Evolutionary conservation across 2,797 vertebrate species (phyloP).

Genomic region (Salarias fasciatus): DNA sequence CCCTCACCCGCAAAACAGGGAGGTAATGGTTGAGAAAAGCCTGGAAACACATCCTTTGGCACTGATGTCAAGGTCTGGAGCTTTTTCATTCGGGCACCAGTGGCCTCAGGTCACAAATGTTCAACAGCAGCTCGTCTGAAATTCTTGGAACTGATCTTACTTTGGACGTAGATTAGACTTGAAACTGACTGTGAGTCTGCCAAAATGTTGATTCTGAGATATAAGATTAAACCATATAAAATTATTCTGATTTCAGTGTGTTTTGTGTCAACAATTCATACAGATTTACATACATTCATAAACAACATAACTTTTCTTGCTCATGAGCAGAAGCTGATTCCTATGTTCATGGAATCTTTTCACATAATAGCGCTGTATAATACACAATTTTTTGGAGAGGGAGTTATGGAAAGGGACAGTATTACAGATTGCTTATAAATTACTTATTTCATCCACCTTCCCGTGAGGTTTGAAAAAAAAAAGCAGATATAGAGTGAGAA

Average conservation of each 20-base stretch:
- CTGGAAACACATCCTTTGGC: slow-evolving; percentile 9
- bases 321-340: no score
- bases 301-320: neutral
- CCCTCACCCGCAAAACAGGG: slow-evolving; percentile 9
- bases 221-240: no score
- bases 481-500: neutral
- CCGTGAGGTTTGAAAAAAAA: no score
- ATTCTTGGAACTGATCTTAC: neutral
- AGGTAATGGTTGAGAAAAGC: slow-evolving; percentile 28
- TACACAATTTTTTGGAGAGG: no score
- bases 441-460: no score
- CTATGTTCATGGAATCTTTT: no score
- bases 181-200: neutral
- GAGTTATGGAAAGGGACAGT: no score
- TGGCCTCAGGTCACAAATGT: slow-evolving; percentile 1
- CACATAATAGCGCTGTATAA: no score
- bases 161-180: neutral
- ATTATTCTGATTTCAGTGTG: no score
- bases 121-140: slow-evolving; percentile 11
- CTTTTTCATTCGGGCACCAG: neutral
- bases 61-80: slow-evolving; percentile 8
- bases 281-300: neutral
- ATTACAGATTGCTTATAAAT: no score
- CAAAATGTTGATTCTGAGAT: neutral
- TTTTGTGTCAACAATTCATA: neutral